Evolutionary conservation across 2,888 invertebrate species (phyloP).

Genomic region (Dryocosmus kuriphilus): DNA sequence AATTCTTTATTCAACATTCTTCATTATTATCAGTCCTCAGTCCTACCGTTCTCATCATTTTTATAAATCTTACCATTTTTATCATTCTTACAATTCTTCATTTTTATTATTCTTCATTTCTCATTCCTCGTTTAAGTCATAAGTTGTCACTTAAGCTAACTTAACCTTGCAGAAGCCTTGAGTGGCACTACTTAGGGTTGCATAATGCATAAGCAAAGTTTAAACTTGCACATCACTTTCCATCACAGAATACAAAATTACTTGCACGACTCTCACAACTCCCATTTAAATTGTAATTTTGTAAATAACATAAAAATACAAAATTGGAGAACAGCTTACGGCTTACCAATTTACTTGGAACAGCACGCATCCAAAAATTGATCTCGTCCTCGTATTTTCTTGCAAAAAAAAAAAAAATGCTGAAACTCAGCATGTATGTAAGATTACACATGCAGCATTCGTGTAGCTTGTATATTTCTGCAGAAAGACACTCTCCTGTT

Average conservation of each 20-base stretch:
- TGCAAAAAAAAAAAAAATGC: neutral
- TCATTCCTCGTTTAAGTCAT: no score
- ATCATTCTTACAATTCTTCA: no score
- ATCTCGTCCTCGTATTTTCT: neutral
- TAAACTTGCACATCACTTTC: neutral
- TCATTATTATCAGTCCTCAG: no score
- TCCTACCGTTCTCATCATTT: no score
- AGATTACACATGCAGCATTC: constrained; percentile 3
- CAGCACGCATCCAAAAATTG: neutral
- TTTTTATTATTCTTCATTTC: no score
- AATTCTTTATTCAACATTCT: no score
- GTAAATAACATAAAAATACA: constrained; percentile 6
- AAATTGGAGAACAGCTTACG: neutral
- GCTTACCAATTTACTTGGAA: neutral
- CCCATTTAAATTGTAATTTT: neutral
- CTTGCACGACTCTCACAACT: neutral
- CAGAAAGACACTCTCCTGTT: constrained; percentile 51
- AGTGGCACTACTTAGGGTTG: neutral
- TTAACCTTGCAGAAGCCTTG: no score
- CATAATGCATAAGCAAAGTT: neutral
- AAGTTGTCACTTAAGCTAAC: no score
- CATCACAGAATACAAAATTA: neutral
- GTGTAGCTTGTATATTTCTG: neutral
- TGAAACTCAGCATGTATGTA: neutral
- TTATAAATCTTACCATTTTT: no score